Evolutionary conservation across 37 sponge, comb jelly and placozoan species (phyloP).

Genomic region (Cliona cf. orientalis): DNA sequence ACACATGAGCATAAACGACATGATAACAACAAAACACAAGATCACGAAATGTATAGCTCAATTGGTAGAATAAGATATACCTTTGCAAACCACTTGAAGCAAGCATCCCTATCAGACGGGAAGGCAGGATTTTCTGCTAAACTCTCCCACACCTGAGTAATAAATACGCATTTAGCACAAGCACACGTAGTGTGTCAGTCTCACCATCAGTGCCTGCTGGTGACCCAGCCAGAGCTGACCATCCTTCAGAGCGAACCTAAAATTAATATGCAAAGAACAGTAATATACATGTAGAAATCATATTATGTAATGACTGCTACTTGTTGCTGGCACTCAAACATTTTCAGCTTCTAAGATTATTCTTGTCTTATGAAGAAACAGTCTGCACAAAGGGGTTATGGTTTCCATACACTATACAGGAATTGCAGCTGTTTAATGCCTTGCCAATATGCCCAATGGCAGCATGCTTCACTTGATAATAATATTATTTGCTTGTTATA

Average conservation of each 20-base stretch:
- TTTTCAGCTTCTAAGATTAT: no score
- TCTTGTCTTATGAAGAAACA: no score
- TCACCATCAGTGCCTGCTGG: constrained; percentile 73
- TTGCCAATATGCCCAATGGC: no score
- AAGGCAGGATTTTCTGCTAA: constrained; percentile 78
- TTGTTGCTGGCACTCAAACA: not conserved
- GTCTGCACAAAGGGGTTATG: no score
- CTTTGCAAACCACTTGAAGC: constrained; percentile 93
- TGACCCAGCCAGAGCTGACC: constrained; percentile 88
- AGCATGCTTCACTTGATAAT: no score
- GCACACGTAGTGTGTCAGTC: not conserved
- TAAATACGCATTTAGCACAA: not conserved
- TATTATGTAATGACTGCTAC: not conserved
- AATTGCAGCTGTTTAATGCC: no score
- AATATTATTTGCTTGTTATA: no score
- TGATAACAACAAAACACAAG: no score
- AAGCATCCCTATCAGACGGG: constrained; percentile 77
- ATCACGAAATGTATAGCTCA: no score
- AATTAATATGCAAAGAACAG: no score
- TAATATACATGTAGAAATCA: not conserved
- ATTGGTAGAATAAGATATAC: constrained; percentile 12
- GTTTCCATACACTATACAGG: no score
- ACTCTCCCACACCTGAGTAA: constrained; percentile 79
- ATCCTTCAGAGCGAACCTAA: constrained; percentile 86
- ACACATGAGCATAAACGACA: no score